Base-by-base conservation (phyloP, 2,113 vertebrate genomes). In the Odobenus rosmarus region DNA sequence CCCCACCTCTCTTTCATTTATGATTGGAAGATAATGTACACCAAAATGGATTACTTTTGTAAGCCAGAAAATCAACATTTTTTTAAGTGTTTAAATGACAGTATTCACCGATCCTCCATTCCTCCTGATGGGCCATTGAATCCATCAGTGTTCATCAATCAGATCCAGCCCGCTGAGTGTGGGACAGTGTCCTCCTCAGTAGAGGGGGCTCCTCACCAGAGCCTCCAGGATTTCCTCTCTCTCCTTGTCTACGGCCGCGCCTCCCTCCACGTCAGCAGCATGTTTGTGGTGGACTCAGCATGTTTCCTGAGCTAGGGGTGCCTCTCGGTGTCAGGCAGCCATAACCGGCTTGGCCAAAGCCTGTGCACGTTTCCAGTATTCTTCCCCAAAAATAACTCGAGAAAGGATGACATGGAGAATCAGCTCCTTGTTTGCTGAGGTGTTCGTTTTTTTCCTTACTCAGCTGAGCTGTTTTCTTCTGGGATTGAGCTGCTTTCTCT, bases 401-500 rank as follows among this genome's bases (percentile, higher is more conserved):
- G 67, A 15, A 19, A 72, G 39, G 64, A 28, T 61, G 67, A 28
- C 64, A 15, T 4, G 51, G 10, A 9, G n/a, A 53, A 39, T 31
- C 64, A 61, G 90, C 64, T 46, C 31, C 64, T 19, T 9, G 9
- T 83, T 59, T 83, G 53, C 55, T 26, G 49, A 39, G 67, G 53
- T 36, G 15, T 59, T 83, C 36, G 26, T 51, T 72, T 31, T 98
- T 97, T 62, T 92, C 87, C 61, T 92, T 87, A 61, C 90, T 86
- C 31, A 98, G 90, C 24, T 77, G 86, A 51, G 89, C 88, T 49
- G 79, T 87, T 80, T 83, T 97, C 95, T 88, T 95, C 90, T 95
- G 95, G 18, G 95, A 93, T 36, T 94, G 46, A 39, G 62, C 83
- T 86, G 97, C 81, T 91, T 98, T 97, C 15, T 95, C 93, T 64